These are phyloP conservation scores for Oryzias javanicus DNA, from an alignment of 2,113 vertebrate genomes.

Conservation along the genomic window DNA sequence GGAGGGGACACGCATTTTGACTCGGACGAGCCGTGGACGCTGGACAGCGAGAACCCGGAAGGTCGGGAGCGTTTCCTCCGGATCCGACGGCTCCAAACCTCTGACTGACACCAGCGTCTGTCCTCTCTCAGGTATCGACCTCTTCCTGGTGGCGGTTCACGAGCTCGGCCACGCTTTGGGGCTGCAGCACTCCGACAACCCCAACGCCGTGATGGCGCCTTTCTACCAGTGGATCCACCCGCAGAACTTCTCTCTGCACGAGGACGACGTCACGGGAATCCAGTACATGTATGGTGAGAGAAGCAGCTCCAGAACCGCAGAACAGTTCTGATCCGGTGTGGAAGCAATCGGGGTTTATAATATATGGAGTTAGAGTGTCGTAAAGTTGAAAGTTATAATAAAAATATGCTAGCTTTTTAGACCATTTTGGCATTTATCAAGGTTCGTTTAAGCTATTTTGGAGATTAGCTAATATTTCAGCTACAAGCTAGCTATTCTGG, in stretches of 20 bases:
- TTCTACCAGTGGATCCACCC: slow-evolving; percentile 96
- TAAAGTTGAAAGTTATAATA: too few species aligned
- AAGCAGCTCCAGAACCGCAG: too few species aligned
- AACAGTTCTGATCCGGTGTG: too few species aligned
- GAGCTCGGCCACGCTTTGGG: slow-evolving; percentile 94
- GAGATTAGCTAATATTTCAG: too few species aligned
- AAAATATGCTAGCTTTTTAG: too few species aligned
- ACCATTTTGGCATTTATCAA: too few species aligned
- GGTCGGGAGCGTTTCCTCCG: slow-evolving; percentile 72
- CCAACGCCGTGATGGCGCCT: slow-evolving; percentile 90
- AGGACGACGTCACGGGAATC: slow-evolving; percentile 90
- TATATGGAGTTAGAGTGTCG: too few species aligned
- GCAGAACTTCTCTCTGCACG: slow-evolving; percentile 86
- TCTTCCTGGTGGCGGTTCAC: slow-evolving; percentile 89
- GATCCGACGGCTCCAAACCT: background rate
- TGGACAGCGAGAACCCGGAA: slow-evolving; percentile 81
- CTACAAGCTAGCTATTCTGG: too few species aligned
- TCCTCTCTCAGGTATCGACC: slow-evolving; percentile 83
- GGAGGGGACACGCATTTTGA: slow-evolving; percentile 96
- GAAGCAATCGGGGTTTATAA: too few species aligned
- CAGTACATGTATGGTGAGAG: slow-evolving; percentile 92
- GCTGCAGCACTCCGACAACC: slow-evolving; percentile 93
- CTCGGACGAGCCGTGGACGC: slow-evolving; percentile 93
- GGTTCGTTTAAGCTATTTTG: too few species aligned
- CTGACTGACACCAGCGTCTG: background rate